These are phyloP conservation scores for Synchiropus splendidus DNA, from an alignment of 2,113 vertebrate genomes.

Conservation along the genomic window DNA sequence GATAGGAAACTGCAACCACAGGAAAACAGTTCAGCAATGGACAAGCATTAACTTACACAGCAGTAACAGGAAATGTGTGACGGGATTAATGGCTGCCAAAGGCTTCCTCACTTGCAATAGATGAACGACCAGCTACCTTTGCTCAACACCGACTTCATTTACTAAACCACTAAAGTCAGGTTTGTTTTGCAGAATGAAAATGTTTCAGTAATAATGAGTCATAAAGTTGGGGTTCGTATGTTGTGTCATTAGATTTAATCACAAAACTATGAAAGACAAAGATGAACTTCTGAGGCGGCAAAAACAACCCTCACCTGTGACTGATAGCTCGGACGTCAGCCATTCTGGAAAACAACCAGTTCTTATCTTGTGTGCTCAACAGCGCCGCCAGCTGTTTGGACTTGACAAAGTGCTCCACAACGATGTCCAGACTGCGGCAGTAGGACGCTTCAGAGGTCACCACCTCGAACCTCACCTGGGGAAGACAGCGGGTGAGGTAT, in stretches of 20 bases:
- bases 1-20: constrained; percentile 76
- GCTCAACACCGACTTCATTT: no score
- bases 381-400: constrained; percentile 68
- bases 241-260: no score
- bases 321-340: constrained; percentile 83
- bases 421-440: constrained; percentile 84
- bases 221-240: no score
- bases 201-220: no score
- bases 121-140: no score
- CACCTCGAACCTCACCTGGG: constrained; percentile 88
- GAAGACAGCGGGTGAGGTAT: background rate
- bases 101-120: no score
- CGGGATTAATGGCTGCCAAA: no score
- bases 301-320: constrained; percentile 64
- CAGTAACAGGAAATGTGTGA: no score
- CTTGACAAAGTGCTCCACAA: constrained; percentile 86
- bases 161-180: no score
- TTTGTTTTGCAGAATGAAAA: no score
- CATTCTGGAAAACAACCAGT: constrained; percentile 93
- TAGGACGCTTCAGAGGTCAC: constrained; percentile 93
- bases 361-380: constrained; percentile 80
- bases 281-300: background rate
- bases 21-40: background rate
- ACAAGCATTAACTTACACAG: no score
- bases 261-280: no score